Base-by-base conservation (phyloP, 2,797 vertebrate species). In the Rhinella marina region DNA sequence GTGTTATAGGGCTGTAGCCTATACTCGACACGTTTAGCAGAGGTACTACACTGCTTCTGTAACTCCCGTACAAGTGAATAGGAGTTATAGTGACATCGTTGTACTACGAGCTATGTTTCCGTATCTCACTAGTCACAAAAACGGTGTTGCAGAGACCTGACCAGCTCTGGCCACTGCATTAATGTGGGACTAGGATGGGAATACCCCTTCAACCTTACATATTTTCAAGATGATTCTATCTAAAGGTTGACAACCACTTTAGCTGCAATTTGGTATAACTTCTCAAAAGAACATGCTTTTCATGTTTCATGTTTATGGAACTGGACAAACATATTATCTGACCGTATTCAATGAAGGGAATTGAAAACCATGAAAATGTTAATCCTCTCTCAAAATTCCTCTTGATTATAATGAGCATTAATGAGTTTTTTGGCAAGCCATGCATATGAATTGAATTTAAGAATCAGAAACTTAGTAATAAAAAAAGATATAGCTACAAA, bases 381-480 rank as follows among this genome's bases (percentile, higher is more conserved):
- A 59, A 41, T 32, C 56, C 62, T 81, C 62, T 75, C 19, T 86
- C 62, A 23, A 81, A 66, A 66, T 11, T 66, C n/a, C 2, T 66
- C 62, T 1, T 13, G 32, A 61, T 52, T 61, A 73, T 41, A 41
- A 41, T 70, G 2, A 41, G 27, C 50, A 25, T 81, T 87, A 72
- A 87, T 87, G 41, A 61, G 68, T 54, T 75, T 87, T 81, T 48
- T 62, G 48, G 54, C 41, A 73, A 87, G 29, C 21, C 50, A 11
- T 75, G 14, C 56, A 52, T 87, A 59, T 72, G 59, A 81, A 27
- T n/a, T 73, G n/a, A 68, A 13, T 68, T 68, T 12, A 12, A 68
- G n/a, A 68, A 14, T 68, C 21, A 68, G n/a, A 68, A 27, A 68
- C 9, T 62, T 23, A 62, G 59, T 66, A 12, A 25, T 66, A n/a